Evolutionary conservation across 2,888 invertebrate species (phyloP), one percentile per base, ranked within the genome.

Genomic region (Drosophila kuntzei): DNA sequence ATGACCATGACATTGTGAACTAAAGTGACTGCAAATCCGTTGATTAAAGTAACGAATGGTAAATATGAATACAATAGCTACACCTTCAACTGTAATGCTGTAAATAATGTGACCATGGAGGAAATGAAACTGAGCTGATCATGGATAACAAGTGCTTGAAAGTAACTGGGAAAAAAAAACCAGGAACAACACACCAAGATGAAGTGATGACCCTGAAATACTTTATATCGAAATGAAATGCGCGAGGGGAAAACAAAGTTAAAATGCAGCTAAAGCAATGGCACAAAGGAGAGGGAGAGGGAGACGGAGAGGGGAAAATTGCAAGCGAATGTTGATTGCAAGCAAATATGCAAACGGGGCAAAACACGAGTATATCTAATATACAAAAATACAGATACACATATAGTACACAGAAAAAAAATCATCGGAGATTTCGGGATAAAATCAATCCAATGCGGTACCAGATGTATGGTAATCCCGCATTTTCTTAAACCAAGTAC

Each of bases 261-360:
- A 7, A 47, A 47, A 14, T 32, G 46, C 12, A 18, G 7, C 20
- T 6, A 41, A 39, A 20, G 36, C 36, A 11, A 2, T n/a, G 11
- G 11, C 18, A 18, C 11, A 12, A 12, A 12, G 8, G 44, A 44
- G 43, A 8, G 1, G n/a, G 7, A 27, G 29, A 16, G 29, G 5
- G 11, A 1, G 16, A 1, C 12, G 11, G 16, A 11, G 22, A 8
- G 20, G 11, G 11, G 36, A 9, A 11, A 27, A 14, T 12, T 2
- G 14, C 18, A 9, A 6, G 20, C 11, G 16, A 20, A 8, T 6
- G 46, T 4, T 22, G 47, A 27, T 29, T 29, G 53, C 53, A 47
- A 47, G 41, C 37, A 41, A 66, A 55, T 29, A 18, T 49, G 67
- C 50, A 58, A 64, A 34, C 27, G 11, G 16, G 16, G 39, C 32